A percentile compares a stretch with the other conserved stretches of the same genome.
Evolutionary conservation across 2,888 invertebrate species (phyloP).

Genomic region (Phragmatobia fuliginosa): DNA sequence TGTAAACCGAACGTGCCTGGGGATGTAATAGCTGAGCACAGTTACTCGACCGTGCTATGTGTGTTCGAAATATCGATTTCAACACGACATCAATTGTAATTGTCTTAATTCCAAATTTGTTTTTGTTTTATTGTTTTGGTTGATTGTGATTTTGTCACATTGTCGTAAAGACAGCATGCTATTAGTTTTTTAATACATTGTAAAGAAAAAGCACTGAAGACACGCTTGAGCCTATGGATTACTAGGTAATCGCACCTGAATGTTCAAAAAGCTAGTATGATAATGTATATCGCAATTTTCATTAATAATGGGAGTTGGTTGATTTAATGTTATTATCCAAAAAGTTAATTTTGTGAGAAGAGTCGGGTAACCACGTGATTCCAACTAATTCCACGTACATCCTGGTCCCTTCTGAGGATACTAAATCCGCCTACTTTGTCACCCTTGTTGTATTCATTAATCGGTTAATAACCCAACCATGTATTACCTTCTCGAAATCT

Average conservation of each 20-base stretch:
- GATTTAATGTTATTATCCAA: not conserved
- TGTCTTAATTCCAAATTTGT: slow-evolving; percentile 41
- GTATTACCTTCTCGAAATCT: not conserved
- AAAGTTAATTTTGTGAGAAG: not conserved
- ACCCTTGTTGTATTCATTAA: not conserved
- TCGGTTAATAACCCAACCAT: not conserved
- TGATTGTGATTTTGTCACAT: not conserved
- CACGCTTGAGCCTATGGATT: not conserved
- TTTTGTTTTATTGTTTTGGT: slow-evolving; percentile 19
- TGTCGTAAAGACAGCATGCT: not conserved
- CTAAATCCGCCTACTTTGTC: not conserved
- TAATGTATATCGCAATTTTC: not conserved
- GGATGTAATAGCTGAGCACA: slow-evolving; percentile 71
- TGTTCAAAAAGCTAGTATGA: not conserved
- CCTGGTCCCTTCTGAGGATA: not conserved
- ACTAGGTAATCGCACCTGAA: not conserved
- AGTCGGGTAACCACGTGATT: not conserved
- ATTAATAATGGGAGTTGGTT: not conserved
- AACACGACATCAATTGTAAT: slow-evolving; percentile 45
- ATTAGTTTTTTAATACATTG: not conserved
- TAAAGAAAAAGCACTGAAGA: not conserved
- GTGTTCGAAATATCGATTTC: slow-evolving; percentile 66
- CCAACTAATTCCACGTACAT: not conserved
- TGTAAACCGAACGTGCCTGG: slow-evolving; percentile 79
- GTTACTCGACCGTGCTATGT: slow-evolving; percentile 73